A percentile compares a stretch with the other conserved stretches of the same genome.
Conservation (phyloP, 2,888 invertebrate genomes). For the Vesta saturnalis region DNA sequence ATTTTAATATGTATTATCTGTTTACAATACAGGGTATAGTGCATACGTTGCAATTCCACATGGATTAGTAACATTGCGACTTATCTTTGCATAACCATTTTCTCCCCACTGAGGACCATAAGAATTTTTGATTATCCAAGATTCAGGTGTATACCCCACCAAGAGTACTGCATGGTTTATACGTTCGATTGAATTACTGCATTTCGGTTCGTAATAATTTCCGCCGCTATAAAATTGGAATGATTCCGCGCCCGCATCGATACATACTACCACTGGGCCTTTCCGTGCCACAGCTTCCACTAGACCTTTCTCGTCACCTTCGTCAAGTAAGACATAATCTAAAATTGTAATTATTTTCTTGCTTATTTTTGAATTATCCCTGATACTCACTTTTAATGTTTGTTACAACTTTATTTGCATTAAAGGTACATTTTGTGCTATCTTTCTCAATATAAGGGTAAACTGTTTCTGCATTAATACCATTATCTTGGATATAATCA, state of each 20-base stretch:
- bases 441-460: constrained; percentile 62
- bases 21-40: constrained; percentile 83
- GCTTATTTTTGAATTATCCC: not conserved
- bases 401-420: not conserved
- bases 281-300: constrained; percentile 78
- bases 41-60: constrained; percentile 85
- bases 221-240: constrained; percentile 86
- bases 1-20: not conserved
- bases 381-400: constrained; percentile 15
- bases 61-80: constrained; percentile 67
- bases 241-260: constrained; percentile 29
- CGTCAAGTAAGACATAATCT: constrained; percentile 69
- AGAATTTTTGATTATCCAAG: constrained; percentile 77
- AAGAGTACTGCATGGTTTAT: constrained; percentile 85
- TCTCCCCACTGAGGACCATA: constrained; percentile 63
- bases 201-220: constrained; percentile 80
- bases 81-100: constrained; percentile 51
- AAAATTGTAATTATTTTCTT: constrained; percentile 63
- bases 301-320: constrained; percentile 70
- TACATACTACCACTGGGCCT: constrained; percentile 52
- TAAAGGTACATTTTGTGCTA: constrained; percentile 14
- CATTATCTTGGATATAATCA: constrained; percentile 59
- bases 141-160: constrained; percentile 82
- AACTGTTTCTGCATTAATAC: constrained; percentile 64
- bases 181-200: constrained; percentile 65